Evolutionary conservation across 2,113 vertebrate species (phyloP).

Genomic region (Melanerpes formicivorus): DNA sequence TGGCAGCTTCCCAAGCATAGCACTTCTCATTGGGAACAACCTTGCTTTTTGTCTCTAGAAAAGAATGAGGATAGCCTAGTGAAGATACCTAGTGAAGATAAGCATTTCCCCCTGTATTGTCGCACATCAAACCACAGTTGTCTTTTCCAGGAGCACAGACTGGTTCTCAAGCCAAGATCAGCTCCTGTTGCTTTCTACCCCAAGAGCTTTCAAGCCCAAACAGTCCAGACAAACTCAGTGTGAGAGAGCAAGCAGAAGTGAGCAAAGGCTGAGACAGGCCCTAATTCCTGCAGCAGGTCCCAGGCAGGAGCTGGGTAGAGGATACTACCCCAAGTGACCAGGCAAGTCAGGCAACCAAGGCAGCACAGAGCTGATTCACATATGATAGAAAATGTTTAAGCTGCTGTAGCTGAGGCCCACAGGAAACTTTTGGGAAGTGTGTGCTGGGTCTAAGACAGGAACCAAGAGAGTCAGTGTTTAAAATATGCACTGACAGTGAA

Average conservation of each 20-base stretch:
- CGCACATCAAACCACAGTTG: neutral
- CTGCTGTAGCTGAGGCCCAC: constrained; percentile 18
- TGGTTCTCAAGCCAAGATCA: neutral
- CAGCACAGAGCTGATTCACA: neutral
- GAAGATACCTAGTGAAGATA: neutral
- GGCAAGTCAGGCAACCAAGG: neutral
- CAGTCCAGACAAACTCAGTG: neutral
- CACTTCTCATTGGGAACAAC: neutral
- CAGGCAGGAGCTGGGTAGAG: neutral
- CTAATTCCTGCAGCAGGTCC: neutral
- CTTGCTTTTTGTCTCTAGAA: neutral
- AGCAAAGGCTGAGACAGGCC: neutral
- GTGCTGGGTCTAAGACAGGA: constrained; percentile 28
- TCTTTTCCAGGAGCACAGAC: neutral
- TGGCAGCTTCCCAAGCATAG: constrained; percentile 6
- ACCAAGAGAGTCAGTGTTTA: constrained; percentile 32
- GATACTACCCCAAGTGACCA: neutral
- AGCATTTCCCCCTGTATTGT: neutral
- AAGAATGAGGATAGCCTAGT: neutral
- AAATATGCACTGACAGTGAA: constrained; percentile 35
- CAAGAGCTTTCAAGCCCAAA: neutral
- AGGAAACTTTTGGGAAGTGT: constrained; percentile 37
- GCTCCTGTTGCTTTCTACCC: neutral
- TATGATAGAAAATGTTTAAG: constrained; percentile 6
- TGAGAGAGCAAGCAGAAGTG: neutral